Conservation (phyloP, 2,113 vertebrate genomes). For the Piaya cayana region DNA sequence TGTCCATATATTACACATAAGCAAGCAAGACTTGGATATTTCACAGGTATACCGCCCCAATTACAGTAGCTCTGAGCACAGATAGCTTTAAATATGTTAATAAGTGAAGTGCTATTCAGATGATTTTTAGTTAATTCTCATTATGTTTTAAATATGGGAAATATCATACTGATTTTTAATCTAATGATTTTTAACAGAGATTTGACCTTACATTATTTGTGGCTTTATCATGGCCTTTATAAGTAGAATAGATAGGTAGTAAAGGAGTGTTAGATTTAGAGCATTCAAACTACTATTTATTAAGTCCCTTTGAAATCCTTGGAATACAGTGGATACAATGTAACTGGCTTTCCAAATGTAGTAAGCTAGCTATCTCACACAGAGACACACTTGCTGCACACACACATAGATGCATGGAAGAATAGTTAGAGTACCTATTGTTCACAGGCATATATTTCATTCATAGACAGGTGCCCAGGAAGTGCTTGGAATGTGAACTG, state of each 20-base stretch:
- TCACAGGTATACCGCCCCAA: neutral
- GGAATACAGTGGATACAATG: neutral
- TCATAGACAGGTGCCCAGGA: neutral
- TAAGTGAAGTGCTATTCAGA: neutral
- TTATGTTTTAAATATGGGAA: neutral
- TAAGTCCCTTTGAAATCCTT: neutral
- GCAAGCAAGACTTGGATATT: neutral
- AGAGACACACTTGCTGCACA: neutral
- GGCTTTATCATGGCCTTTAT: neutral
- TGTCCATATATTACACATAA: neutral
- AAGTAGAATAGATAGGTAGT: neutral
- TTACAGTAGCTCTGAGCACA: neutral
- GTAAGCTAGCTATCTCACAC: neutral
- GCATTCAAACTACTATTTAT: neutral
- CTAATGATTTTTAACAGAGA: neutral
- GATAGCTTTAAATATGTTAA: neutral
- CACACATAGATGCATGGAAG: fast-evolving
- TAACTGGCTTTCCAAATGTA: neutral
- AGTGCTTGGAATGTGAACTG: neutral
- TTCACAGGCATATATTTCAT: neutral
- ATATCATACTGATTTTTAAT: neutral
- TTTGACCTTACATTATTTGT: conserved; percentile 4
- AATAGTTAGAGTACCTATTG: neutral
- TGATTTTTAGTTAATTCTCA: neutral
- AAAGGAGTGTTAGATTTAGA: neutral